phyloP scores from a whole-genome alignment of 2,797 vertebrate genomes.

The Parambassis ranga region DNA sequence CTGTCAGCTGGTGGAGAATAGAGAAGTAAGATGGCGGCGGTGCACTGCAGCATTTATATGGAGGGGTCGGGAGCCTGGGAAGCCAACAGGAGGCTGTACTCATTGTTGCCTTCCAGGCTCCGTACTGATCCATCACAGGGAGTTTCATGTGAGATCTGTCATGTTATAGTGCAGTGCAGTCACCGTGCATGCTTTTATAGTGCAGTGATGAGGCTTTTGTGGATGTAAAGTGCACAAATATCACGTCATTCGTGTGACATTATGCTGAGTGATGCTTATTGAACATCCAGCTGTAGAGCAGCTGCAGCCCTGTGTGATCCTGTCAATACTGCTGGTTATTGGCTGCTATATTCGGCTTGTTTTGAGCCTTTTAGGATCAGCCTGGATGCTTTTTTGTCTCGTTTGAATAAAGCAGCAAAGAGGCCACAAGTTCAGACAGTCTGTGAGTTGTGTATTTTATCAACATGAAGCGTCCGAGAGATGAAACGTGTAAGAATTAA shows the following conservation, averaged over 20 bases:
- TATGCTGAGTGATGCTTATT: no score
- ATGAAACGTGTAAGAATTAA: background rate
- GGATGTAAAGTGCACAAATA: no score
- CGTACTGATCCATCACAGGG: rapidly evolving
- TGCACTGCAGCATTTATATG: constrained; percentile 87
- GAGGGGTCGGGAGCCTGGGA: constrained; percentile 48
- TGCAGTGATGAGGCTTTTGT: no score
- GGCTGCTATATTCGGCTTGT: background rate
- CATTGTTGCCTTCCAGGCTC: constrained; percentile 18
- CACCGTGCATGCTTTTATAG: no score
- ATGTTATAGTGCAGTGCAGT: no score
- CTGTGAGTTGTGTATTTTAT: background rate
- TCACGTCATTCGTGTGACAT: no score
- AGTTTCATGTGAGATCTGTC: no score
- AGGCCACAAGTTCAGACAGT: constrained; percentile 4
- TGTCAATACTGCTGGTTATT: background rate
- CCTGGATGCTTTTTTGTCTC: background rate
- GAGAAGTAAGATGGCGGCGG: constrained; percentile 94
- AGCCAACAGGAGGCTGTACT: constrained; percentile 40
- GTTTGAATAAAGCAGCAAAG: no score
- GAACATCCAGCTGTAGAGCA: no score
- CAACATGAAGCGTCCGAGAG: constrained; percentile 9
- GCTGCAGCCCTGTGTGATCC: background rate
- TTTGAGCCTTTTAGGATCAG: background rate
- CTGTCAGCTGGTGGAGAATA: constrained; percentile 57